Evolutionary conservation across 2,888 invertebrate genomes (phyloP), one percentile per base, ranked within the genome.

Genomic region (Spatulosminthurus flaviceps): DNA sequence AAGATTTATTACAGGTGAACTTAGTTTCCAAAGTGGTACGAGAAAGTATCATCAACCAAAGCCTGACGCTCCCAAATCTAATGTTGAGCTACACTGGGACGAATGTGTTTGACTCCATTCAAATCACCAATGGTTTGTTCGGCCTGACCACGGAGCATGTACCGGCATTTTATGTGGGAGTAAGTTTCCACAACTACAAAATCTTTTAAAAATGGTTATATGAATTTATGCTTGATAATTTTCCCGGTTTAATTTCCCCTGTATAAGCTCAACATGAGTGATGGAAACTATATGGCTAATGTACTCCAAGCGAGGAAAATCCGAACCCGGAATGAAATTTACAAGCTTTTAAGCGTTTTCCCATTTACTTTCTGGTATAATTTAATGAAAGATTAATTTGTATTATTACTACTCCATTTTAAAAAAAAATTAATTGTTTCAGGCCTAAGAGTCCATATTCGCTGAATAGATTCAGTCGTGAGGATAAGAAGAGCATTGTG

Each of bases 271-370:
- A 78, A 78, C 19, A 34, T 78, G 19, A 61, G 22, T 7, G 71
- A 64, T 0, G 67, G 74, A 5, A 28, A 66, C 13, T 80, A 82
- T 41, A 81, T 82, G 28, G 22, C 7, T 19, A 82, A 82, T 79
- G 80, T 82, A 0, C 16, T 82, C 19, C 77, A 78, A 64, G 79
- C 78, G 1, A 70, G 70, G 41, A 71, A 67, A 0, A 81, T 82
- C 64, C 74, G 77, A 71, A 77, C 82, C 0, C 64, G 60, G 21
- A 82, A 82, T 61, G 78, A 73, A 1, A 34, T 82, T 5, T 22
- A 77, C 0, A 77, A 61, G 21, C 69, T 42, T 21, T 69, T 24
- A 1, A 74, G 77, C 2, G 22, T 71, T 5, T 74, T 67, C 34
- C 81, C 81, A 0, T 81, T 73, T 69, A 29, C 72, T 16, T 72